Conservation (phyloP, 2,797 vertebrate genomes). For the Muscicapa striata region DNA sequence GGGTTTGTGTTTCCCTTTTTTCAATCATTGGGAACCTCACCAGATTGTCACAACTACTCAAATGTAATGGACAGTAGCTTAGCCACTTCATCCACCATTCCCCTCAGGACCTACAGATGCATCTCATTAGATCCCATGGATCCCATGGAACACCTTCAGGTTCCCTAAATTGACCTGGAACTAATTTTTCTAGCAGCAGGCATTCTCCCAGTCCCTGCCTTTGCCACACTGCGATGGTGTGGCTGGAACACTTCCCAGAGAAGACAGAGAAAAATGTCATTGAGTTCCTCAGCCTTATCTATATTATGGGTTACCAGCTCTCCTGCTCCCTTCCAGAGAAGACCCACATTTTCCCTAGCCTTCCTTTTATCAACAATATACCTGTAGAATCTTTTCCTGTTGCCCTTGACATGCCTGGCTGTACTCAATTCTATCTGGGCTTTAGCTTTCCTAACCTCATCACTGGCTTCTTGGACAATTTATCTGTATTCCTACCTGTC, state of each 20-base stretch:
- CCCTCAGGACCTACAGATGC: neutral
- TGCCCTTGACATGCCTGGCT: neutral
- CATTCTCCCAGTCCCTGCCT: neutral
- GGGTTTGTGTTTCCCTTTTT: neutral
- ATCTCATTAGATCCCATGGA: neutral
- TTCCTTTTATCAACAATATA: neutral
- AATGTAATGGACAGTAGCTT: neutral
- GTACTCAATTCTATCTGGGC: neutral
- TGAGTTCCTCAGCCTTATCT: neutral
- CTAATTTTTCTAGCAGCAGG: neutral
- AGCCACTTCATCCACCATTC: no score
- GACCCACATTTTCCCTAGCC: neutral
- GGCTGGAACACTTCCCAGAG: neutral
- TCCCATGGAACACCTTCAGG: neutral
- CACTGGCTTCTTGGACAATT: neutral
- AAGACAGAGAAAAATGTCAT: neutral
- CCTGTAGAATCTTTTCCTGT: neutral
- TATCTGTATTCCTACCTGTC: neutral
- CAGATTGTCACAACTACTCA: neutral
- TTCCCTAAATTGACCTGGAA: neutral
- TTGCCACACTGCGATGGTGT: neutral
- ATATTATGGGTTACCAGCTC: neutral
- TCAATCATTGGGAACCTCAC: rapidly evolving
- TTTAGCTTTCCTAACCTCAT: neutral
- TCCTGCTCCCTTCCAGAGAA: neutral